phyloP scores from a whole-genome alignment of 1,140 invertebrate genomes.

The Drosophila tani region DNA sequence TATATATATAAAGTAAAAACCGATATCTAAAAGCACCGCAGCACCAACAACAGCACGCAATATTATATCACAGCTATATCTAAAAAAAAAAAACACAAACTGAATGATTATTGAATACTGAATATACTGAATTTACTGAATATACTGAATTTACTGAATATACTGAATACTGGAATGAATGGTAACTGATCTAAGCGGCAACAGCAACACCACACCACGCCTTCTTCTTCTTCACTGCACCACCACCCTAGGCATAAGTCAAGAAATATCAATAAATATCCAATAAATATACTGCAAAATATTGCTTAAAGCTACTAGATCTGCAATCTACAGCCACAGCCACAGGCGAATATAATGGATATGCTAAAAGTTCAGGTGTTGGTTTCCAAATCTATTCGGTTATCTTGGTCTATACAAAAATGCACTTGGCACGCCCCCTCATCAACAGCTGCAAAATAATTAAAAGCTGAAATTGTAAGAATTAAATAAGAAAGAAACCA shows the following conservation, averaged over 20 bases:
- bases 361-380: conserved; percentile 67
- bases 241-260: conserved; percentile 27
- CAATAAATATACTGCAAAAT: conserved; percentile 40
- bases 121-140: neutral
- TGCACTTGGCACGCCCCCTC: conserved; percentile 35
- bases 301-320: conserved; percentile 48
- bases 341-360: conserved; percentile 49
- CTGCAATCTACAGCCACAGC: conserved; percentile 52
- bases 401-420: conserved; percentile 51
- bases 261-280: conserved; percentile 24
- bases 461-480: neutral
- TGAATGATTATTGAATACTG: conserved; percentile 8
- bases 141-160: conserved; percentile 16
- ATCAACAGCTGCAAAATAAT: conserved; percentile 42
- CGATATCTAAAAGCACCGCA: conserved; percentile 76
- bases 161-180: conserved; percentile 25
- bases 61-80: conserved; percentile 65
- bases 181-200: conserved; percentile 45
- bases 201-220: conserved; percentile 43
- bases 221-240: conserved; percentile 50
- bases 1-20: conserved; percentile 51
- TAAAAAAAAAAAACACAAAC: conserved; percentile 51
- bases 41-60: conserved; percentile 73
- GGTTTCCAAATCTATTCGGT: conserved; percentile 58
- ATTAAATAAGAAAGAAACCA: conserved; percentile 17